Percentiles rank a stretch among this genome's conserved stretches.
Evolutionary conservation across 2,797 vertebrate species (phyloP).

Genomic region (Margarornis squamiger): DNA sequence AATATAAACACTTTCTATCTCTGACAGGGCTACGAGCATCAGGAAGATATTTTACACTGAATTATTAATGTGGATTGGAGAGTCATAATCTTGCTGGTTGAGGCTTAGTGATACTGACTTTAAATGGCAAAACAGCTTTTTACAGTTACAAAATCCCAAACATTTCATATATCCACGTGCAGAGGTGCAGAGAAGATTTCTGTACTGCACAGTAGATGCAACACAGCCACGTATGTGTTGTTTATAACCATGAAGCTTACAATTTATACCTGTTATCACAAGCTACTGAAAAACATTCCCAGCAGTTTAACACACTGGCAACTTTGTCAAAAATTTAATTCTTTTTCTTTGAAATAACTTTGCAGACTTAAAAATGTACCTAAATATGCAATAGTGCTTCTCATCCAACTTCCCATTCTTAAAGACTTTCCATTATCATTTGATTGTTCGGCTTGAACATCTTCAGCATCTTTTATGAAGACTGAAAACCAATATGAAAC

Average conservation of each 20-base stretch:
- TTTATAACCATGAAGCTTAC: slow-evolving; percentile 24
- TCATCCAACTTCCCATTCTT: background rate
- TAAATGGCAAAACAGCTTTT: slow-evolving; percentile 16
- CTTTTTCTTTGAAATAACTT: slow-evolving; percentile 16
- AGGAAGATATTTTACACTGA: slow-evolving; percentile 32
- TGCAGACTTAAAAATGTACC: background rate
- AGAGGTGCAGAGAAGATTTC: background rate
- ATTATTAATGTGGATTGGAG: slow-evolving; percentile 48
- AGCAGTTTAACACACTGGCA: background rate
- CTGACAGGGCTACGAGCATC: background rate
- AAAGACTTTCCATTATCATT: background rate
- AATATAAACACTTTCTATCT: slow-evolving; percentile 10
- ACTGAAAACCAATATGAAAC: background rate
- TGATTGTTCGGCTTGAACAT: background rate
- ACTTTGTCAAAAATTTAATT: background rate
- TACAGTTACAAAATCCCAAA: background rate
- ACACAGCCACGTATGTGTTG: background rate
- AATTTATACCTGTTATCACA: slow-evolving; percentile 27
- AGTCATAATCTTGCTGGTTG: slow-evolving; percentile 24
- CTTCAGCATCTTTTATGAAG: background rate
- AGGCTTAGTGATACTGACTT: slow-evolving; percentile 7
- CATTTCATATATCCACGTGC: background rate
- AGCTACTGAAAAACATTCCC: background rate
- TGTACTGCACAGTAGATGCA: background rate
- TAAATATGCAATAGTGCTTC: background rate